Evolutionary conservation across 2,113 vertebrate species (phyloP).

Genomic region (Suricata suricatta): DNA sequence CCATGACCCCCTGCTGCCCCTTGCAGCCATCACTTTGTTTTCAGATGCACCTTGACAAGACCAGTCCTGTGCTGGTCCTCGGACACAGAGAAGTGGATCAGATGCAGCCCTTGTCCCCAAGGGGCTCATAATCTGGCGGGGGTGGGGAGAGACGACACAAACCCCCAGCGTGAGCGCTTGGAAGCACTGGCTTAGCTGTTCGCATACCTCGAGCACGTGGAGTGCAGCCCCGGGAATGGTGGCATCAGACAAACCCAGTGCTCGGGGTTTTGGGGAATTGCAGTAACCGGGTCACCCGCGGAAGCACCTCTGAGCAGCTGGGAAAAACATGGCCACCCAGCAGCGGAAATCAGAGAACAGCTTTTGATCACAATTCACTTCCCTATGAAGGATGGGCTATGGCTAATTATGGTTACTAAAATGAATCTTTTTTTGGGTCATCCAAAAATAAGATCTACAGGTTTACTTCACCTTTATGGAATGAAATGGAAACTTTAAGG

Average conservation of each 20-base stretch:
- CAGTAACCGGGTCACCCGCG: neutral
- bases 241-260: neutral
- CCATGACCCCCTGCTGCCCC: no score
- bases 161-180: neutral
- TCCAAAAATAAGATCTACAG: neutral
- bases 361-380: neutral
- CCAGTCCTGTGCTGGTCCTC: neutral
- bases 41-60: neutral
- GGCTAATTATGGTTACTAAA: neutral
- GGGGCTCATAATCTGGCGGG: neutral
- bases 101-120: neutral
- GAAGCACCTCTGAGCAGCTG: neutral
- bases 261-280: neutral
- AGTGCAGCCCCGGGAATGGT: accelerated
- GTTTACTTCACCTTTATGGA: neutral
- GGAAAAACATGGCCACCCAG: neutral
- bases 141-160: neutral
- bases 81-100: neutral
- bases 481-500: neutral
- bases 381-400: neutral
- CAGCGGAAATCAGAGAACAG: neutral
- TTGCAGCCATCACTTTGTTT: neutral
- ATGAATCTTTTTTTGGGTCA: neutral
- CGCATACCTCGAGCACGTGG: no score
- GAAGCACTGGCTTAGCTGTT: no score